Percentiles rank a stretch among this genome's conserved stretches.
Evolutionary conservation across 2,797 vertebrate genomes (phyloP).

Genomic region (Enoplosus armatus): DNA sequence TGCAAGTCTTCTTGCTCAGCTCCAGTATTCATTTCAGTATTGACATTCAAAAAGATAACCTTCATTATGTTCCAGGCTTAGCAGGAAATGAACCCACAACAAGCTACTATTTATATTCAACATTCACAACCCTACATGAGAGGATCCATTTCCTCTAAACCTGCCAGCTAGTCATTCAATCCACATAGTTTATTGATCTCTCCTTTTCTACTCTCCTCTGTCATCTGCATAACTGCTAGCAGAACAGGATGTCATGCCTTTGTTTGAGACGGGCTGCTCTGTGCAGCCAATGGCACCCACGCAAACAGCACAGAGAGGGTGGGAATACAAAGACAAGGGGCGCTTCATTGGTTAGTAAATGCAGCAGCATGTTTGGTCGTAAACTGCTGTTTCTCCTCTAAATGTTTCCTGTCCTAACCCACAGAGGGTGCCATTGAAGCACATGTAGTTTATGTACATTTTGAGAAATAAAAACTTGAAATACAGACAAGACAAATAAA

Average conservation of each 20-base stretch:
- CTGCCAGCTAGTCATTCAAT: conserved; percentile 52
- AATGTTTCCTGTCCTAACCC: conserved; percentile 26
- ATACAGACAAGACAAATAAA: neutral
- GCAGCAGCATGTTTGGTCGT: conserved; percentile 39
- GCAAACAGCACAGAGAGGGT: conserved; percentile 16
- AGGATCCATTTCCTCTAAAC: conserved; percentile 21
- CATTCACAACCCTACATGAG: conserved; percentile 7
- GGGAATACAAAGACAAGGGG: neutral
- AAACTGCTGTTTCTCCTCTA: conserved; percentile 29
- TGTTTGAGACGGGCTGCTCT: neutral
- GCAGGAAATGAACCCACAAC: conserved; percentile 5
- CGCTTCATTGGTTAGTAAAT: conserved; percentile 42
- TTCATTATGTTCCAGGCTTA: conserved; percentile 5
- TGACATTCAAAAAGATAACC: conserved; percentile 10
- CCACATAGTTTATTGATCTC: conserved; percentile 56
- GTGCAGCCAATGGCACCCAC: conserved; percentile 42
- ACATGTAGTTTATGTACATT: conserved; percentile 1
- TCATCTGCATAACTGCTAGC: conserved; percentile 28
- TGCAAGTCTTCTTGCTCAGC: neutral
- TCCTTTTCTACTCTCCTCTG: conserved; percentile 42
- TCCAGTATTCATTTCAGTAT: neutral
- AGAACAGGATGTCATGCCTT: conserved; percentile 22
- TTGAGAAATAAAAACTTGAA: neutral
- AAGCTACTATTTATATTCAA: neutral
- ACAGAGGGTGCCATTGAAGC: conserved; percentile 61